Evolutionary conservation across 2,797 vertebrate genomes (phyloP), one percentile per base, ranked within the genome.

Genomic region (Nyctibius grandis): DNA sequence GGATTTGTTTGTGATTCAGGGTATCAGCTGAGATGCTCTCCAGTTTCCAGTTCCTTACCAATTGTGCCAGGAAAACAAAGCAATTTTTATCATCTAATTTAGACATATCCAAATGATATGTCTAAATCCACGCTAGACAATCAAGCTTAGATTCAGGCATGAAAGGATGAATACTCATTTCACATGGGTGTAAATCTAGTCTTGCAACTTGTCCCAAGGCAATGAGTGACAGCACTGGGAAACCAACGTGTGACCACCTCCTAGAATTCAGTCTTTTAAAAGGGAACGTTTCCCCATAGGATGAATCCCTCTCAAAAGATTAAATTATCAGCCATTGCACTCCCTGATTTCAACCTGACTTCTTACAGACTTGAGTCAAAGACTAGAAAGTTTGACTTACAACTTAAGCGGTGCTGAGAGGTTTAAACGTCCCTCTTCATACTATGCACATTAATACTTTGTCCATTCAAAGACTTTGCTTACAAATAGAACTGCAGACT

Each of bases 401-500:
- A 86, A 22, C 12, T 61, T 70, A 26, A 45, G 50, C 47, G 68
- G 45, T 60, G 34, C 70, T 57, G 69, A 51, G 64, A 92, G 34
- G 12, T 89, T 90, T 75, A 57, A 59, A 67, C 18, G n/a, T 29
- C 59, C 23, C n/a, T 77, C 31, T 70, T 91, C n/a, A 63, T 2
- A 12, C 2, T 19, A 50, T 11, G 25, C n/a, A 75, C 57, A 81
- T 90, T 61, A 91, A 81, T 85, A 38, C 33, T 54, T 69, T 47
- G 48, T 51, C 84, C 22, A 15, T 93, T 73, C 56, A 83, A 74
- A 93, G 84, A 77, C 51, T 51, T 91, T 68, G 69, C 91, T 93
- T 77, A 85, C 40, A 94, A 95, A 90, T 91, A 92, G 92, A 96
- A 94, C 44, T 73, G 33, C 45, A 67, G 79, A 83, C 33, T n/a